Evolutionary conservation across 1,140 invertebrate species (phyloP).

Genomic region (Arctopsyche grandis): DNA sequence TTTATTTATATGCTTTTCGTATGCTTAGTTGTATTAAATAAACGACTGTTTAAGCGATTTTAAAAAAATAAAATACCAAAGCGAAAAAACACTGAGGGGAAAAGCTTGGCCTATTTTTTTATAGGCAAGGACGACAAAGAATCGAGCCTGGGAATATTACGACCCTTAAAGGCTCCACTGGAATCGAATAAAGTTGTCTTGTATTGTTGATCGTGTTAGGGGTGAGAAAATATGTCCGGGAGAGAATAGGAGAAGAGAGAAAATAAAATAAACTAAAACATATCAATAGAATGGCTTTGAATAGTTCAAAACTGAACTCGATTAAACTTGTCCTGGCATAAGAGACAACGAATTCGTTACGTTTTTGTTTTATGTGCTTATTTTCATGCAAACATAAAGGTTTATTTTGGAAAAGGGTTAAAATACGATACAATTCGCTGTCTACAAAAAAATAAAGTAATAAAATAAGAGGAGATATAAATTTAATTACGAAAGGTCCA

Average conservation of each 20-base stretch:
- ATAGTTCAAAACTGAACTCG: neutral
- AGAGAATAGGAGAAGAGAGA: neutral
- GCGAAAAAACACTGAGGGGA: neutral
- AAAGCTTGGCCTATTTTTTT: neutral
- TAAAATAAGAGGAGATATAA: no score
- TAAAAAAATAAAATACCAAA: neutral
- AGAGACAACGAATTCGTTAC: no score
- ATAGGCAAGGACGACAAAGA: neutral
- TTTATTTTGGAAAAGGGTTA: no score
- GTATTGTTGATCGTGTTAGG: constrained; percentile 7
- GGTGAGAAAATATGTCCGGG: neutral
- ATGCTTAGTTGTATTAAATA: no score
- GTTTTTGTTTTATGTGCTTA: neutral
- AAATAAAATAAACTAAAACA: neutral
- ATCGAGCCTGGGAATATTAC: constrained; percentile 1
- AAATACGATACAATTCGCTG: no score
- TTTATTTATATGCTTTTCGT: no score
- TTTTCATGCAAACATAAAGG: no score
- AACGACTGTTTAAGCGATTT: no score
- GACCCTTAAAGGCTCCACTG: neutral
- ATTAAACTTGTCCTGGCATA: neutral
- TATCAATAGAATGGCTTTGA: neutral
- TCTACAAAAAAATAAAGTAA: no score
- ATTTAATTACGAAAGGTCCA: no score
- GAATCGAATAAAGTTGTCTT: constrained; percentile 9